Conservation (phyloP, 2,113 vertebrate species). For the Dicrurus megarhynchus region DNA sequence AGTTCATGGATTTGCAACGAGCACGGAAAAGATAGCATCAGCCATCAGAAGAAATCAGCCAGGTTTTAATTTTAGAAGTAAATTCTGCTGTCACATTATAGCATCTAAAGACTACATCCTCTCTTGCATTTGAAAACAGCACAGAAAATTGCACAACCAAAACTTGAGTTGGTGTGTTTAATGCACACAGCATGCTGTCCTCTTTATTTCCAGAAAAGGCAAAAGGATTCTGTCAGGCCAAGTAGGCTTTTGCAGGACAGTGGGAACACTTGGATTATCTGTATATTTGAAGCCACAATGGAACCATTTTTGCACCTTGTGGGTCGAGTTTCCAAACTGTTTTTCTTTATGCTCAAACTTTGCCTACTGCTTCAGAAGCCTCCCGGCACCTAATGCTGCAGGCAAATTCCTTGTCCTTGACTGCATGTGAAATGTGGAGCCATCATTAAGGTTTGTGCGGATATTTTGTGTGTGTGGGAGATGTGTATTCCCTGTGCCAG, state of each 20-base stretch:
- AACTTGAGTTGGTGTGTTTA: background rate
- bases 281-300: background rate
- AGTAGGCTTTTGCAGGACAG: background rate
- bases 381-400: background rate
- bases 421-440: background rate
- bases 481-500: background rate
- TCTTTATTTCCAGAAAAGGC: background rate
- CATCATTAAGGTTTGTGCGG: background rate
- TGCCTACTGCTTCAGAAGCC: background rate
- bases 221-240: background rate
- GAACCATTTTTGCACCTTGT: background rate
- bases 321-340: background rate
- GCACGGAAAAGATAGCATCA: background rate
- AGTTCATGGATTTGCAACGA: background rate
- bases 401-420: background rate
- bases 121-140: constrained; percentile 41
- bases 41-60: constrained; percentile 18
- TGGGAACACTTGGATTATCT: background rate
- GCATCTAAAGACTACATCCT: background rate
- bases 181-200: background rate
- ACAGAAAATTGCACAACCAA: background rate
- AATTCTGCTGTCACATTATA: constrained; percentile 56
- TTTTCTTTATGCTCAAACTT: background rate
- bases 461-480: background rate
- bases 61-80: constrained; percentile 52